Evolutionary conservation across 2,797 vertebrate genomes (phyloP), one percentile per base, ranked within the genome.

Genomic region (Mareca strepera): DNA sequence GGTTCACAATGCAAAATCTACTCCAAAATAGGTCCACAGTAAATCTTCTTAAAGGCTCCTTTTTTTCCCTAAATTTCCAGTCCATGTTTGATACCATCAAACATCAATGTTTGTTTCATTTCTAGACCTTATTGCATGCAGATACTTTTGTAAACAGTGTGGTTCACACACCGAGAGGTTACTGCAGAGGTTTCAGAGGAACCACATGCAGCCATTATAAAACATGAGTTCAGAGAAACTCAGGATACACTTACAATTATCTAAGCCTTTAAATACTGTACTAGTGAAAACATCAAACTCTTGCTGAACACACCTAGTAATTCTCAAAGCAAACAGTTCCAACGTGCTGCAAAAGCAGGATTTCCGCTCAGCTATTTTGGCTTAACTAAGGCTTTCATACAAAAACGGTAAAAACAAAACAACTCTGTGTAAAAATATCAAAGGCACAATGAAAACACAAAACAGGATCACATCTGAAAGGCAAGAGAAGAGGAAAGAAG

Each of bases 341-440:
- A 81, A 43, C 21, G 35, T 63, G 55, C 50, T 84, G 31, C 35
- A 84, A 89, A 74, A 72, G 6, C 31, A 84, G 74, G 90, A 95
- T 93, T 94, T 95, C 88, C 67, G 11, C 39, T 94, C 84, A 26
- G 91, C 82, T 92, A 52, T 80, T 80, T 89, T 92, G 70, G 90
- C 39, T 62, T 58, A 64, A 76, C 60, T 93, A 59, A 83, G 43
- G 15, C 74, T 95, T 96, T 89, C 84, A 92, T 69, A 85, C 73
- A 88, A 94, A 90, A 59, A 12, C 28, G 82, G 58, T 55, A 59
- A 85, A 96, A 96, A 93, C 17, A 95, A 94, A 92, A 91, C 62
- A 85, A 70, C 44, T 59, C 41, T 60, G 28, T 60, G 89, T 92
- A 92, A 93, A 92, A 35, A 29, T 22, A 33, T 39, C 67, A 77